Evolutionary conservation across 2,888 invertebrate species (phyloP).

Genomic region (Rhamnusium bicolor): DNA sequence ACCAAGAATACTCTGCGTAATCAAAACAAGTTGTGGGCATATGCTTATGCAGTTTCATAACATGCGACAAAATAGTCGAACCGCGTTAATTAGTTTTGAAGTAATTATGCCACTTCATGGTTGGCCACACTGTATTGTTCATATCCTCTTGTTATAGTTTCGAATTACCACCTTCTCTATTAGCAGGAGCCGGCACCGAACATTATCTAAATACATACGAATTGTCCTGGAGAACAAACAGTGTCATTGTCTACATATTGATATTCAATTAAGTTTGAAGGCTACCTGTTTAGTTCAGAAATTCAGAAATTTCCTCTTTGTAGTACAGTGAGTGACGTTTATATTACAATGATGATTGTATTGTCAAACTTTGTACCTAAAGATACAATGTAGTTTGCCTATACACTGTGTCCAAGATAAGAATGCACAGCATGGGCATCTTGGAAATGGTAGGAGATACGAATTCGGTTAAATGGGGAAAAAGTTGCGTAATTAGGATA

Average conservation of each 20-base stretch:
- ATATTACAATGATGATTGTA: too few species aligned
- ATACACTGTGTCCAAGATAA: too few species aligned
- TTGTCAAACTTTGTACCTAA: too few species aligned
- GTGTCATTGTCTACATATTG: slow-evolving; percentile 10
- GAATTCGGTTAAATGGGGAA: too few species aligned
- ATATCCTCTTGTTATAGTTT: slow-evolving; percentile 62
- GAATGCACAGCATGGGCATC: too few species aligned
- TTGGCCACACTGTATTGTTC: slow-evolving; percentile 64
- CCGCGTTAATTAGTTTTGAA: slow-evolving; percentile 67
- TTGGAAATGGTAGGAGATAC: too few species aligned
- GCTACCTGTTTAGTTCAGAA: neutral
- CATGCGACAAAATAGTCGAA: slow-evolving; percentile 58
- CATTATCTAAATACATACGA: slow-evolving; percentile 23
- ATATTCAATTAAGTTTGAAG: slow-evolving; percentile 5
- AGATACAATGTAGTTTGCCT: too few species aligned
- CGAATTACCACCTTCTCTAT: slow-evolving; percentile 55
- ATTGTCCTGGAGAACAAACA: slow-evolving; percentile 1
- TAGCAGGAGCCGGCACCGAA: slow-evolving; percentile 40
- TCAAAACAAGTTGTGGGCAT: slow-evolving; percentile 29
- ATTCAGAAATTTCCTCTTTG: neutral
- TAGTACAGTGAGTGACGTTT: neutral
- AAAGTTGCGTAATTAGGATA: too few species aligned
- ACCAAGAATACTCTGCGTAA: slow-evolving; percentile 20
- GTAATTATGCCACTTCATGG: slow-evolving; percentile 67
- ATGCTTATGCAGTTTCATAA: slow-evolving; percentile 32